Conservation (phyloP, 2,888 invertebrate genomes). For the Homarus gammarus region DNA sequence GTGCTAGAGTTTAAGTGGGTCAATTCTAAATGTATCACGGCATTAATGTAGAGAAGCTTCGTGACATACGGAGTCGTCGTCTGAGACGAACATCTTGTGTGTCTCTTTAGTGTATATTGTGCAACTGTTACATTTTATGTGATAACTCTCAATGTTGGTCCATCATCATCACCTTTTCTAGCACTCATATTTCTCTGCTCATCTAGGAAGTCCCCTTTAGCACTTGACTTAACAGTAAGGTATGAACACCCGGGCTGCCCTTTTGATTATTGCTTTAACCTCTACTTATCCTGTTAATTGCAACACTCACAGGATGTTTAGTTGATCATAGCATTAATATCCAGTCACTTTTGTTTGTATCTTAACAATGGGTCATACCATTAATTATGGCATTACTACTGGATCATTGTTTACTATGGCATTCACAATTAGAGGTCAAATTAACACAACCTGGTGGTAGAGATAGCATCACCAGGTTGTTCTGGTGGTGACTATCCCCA, state of each 20-base stretch:
- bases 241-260: not conserved
- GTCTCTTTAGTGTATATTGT: not conserved
- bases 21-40: not conserved
- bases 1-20: constrained; percentile 5
- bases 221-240: not conserved
- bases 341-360: not conserved
- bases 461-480: not conserved
- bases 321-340: not conserved
- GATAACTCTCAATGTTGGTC: constrained; percentile 4
- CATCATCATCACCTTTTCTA: constrained; percentile 4
- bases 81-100: not conserved
- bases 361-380: not conserved
- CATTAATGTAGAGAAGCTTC: not conserved
- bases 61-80: not conserved
- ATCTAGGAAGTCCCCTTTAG: not conserved
- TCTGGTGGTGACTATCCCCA: too few species aligned
- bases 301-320: not conserved
- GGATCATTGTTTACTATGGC: too few species aligned
- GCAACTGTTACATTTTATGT: not conserved
- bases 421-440: too few species aligned
- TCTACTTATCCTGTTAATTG: not conserved
- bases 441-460: not conserved
- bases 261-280: not conserved
- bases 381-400: not conserved
- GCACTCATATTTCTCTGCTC: constrained; percentile 1